A percentile compares a stretch with the other conserved stretches of the same genome.
phyloP scores from a whole-genome alignment of 2,797 vertebrate genomes.

The Tamandua tetradactyla region DNA sequence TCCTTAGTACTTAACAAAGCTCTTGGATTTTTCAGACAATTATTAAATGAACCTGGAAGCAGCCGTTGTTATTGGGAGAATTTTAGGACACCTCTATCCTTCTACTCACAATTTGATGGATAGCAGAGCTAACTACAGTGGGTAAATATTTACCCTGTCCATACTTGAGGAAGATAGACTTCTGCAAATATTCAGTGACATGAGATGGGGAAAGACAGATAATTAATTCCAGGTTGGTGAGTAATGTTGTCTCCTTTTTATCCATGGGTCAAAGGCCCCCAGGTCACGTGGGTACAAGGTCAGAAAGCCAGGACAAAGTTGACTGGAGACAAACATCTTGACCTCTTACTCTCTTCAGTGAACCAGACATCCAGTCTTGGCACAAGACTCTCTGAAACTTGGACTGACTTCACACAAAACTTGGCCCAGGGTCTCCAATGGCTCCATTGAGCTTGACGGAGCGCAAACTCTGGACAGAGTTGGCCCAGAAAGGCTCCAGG shows the following conservation, averaged over 20 bases:
- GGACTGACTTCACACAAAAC: constrained; percentile 25
- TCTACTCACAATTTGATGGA: neutral
- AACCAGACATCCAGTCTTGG: constrained; percentile 55
- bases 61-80: neutral
- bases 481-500: constrained; percentile 12
- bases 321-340: constrained; percentile 43
- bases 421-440: constrained; percentile 62
- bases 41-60: constrained; percentile 33
- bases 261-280: neutral
- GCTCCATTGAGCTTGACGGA: constrained; percentile 58
- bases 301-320: constrained; percentile 46
- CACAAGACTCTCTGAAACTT: constrained; percentile 18
- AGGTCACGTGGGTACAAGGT: constrained; percentile 42
- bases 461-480: neutral
- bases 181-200: neutral
- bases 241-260: constrained; percentile 14
- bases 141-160: constrained; percentile 30
- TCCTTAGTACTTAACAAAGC: neutral
- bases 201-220: neutral
- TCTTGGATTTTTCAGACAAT: neutral
- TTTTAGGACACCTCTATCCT: neutral
- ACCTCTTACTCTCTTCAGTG: constrained; percentile 38
- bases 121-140: neutral
- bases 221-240: neutral
- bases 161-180: constrained; percentile 22